Conservation (phyloP, 2,113 vertebrate genomes). For the Callipepla squamata region DNA sequence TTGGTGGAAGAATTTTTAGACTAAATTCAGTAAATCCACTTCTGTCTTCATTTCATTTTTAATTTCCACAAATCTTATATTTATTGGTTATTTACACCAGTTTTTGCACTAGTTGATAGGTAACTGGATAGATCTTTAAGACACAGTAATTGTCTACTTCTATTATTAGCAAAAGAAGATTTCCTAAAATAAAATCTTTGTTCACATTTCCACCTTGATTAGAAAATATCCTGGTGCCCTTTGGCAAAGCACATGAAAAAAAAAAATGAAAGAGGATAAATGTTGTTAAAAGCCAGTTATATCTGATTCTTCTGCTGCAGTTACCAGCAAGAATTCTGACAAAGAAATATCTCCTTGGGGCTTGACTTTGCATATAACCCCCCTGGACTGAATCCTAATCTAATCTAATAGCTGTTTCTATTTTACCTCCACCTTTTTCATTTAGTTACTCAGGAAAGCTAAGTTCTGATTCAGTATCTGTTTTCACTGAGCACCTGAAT, state of each 20-base stretch:
- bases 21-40: background rate
- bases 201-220: background rate
- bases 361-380: background rate
- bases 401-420: background rate
- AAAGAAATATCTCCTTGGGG: background rate
- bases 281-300: background rate
- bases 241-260: background rate
- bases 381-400: background rate
- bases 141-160: background rate
- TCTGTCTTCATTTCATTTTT: background rate
- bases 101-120: background rate
- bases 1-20: background rate
- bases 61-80: background rate
- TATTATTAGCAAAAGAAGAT: background rate
- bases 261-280: background rate
- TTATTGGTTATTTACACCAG: background rate
- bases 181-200: background rate
- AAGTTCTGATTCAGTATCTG: background rate
- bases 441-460: background rate
- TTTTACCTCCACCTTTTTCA: background rate
- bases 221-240: background rate
- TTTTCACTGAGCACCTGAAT: background rate
- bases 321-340: background rate
- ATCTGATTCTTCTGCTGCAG: background rate
- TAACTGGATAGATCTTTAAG: background rate